Evolutionary conservation across 2,888 invertebrate species (phyloP).

Genomic region (Dicyrtomina minuta): DNA sequence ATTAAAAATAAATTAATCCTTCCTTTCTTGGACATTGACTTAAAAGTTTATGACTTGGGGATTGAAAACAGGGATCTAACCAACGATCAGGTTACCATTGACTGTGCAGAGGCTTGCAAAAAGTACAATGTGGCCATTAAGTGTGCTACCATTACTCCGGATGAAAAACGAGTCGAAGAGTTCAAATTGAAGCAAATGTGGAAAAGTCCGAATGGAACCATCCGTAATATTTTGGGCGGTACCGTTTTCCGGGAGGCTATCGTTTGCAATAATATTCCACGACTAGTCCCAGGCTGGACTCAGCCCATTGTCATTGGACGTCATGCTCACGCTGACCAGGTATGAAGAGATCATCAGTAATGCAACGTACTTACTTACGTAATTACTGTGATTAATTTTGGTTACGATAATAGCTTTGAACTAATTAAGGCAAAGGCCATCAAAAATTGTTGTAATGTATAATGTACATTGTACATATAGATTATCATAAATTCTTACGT

Average conservation of each 20-base stretch:
- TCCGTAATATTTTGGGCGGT: constrained; percentile 61
- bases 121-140: constrained; percentile 98
- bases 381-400: not conserved
- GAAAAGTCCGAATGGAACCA: constrained; percentile 62
- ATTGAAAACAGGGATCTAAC: constrained; percentile 93
- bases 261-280: constrained; percentile 73
- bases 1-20: constrained; percentile 96
- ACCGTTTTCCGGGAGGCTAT: constrained; percentile 64
- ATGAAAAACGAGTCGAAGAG: constrained; percentile 82
- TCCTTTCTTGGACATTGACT: constrained; percentile 91
- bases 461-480: too few relatives aligned
- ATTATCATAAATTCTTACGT: too few relatives aligned
- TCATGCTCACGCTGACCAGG: constrained; percentile 95
- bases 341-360: too few relatives aligned
- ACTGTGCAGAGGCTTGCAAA: constrained; percentile 93
- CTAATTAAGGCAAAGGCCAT: too few relatives aligned
- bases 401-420: too few relatives aligned
- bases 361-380: too few relatives aligned
- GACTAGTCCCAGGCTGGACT: constrained; percentile 90
- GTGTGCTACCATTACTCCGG: constrained; percentile 91
- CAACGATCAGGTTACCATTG: constrained; percentile 91
- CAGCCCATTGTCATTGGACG: constrained; percentile 97
- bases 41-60: constrained; percentile 91
- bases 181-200: constrained; percentile 58
- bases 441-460: too few relatives aligned